Percentiles rank a stretch among this genome's conserved stretches.
These are phyloP conservation scores for Tachuris rubrigastra DNA, from an alignment of 2,113 vertebrate genomes.

Conservation along the genomic window DNA sequence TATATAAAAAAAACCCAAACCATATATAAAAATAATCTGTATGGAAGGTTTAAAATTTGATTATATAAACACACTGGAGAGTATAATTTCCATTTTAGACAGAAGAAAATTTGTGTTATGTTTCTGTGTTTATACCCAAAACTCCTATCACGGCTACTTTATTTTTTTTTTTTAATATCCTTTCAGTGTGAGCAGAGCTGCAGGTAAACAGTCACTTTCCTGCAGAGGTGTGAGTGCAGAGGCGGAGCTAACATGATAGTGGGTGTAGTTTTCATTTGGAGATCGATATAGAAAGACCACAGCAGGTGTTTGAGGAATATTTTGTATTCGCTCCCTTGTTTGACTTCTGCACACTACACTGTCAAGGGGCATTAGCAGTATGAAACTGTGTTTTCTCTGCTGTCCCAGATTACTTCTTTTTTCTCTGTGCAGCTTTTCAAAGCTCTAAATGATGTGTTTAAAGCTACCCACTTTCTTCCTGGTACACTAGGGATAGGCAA, in stretches of 20 bases:
- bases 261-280: slow-evolving; percentile 12
- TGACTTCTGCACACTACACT: neutral
- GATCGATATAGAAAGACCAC: neutral
- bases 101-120: neutral
- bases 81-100: neutral
- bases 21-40: neutral
- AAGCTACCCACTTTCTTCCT: neutral
- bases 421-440: neutral
- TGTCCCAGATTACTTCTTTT: neutral
- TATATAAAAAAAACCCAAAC: neutral
- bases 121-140: neutral
- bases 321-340: neutral
- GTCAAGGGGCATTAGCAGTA: neutral
- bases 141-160: neutral
- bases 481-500: neutral
- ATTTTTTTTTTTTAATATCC: neutral
- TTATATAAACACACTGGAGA: neutral
- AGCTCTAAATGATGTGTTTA: neutral
- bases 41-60: neutral
- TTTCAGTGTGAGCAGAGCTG: neutral
- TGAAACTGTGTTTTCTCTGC: slow-evolving; percentile 8
- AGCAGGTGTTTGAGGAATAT: slow-evolving; percentile 1
- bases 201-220: neutral
- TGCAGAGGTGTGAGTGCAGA: neutral
- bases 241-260: neutral